Evolutionary conservation across 2,113 vertebrate genomes (phyloP).

Genomic region (Hipposideros armiger): DNA sequence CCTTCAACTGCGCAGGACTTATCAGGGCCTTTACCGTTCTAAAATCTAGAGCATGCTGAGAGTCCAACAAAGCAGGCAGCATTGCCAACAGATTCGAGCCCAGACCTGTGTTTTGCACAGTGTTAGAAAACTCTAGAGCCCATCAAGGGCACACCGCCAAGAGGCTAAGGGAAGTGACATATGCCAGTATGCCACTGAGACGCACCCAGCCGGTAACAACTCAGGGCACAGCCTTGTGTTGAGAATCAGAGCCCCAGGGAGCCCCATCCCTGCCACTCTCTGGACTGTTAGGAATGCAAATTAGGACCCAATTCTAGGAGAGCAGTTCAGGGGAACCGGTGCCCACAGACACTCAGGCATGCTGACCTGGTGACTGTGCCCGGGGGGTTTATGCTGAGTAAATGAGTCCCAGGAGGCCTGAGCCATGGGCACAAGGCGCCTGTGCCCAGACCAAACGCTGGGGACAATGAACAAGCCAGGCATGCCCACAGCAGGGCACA

Average conservation of each 20-base stretch:
- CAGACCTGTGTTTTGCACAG: not conserved
- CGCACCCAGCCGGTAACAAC: accelerated
- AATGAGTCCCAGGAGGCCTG: too few species aligned
- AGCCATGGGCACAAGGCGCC: not conserved
- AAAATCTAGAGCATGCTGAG: accelerated
- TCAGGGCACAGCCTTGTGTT: accelerated
- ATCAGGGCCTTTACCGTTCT: not conserved
- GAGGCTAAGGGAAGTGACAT: not conserved
- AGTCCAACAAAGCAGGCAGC: too few species aligned
- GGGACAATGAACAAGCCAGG: accelerated
- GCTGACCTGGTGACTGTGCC: accelerated
- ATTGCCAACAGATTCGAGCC: accelerated
- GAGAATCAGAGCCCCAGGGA: not conserved
- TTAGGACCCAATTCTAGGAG: accelerated
- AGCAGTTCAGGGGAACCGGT: accelerated
- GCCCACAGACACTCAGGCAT: accelerated
- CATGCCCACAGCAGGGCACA: too few species aligned
- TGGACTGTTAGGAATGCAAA: not conserved
- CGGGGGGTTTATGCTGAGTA: accelerated
- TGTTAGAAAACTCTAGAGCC: not conserved
- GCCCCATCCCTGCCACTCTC: accelerated
- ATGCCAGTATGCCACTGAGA: accelerated
- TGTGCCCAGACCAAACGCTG: too few species aligned
- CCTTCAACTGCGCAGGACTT: not conserved
- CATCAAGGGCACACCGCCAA: accelerated